Conservation (phyloP, 2,888 invertebrate genomes). For the Reticulitermes lucifugus region DNA sequence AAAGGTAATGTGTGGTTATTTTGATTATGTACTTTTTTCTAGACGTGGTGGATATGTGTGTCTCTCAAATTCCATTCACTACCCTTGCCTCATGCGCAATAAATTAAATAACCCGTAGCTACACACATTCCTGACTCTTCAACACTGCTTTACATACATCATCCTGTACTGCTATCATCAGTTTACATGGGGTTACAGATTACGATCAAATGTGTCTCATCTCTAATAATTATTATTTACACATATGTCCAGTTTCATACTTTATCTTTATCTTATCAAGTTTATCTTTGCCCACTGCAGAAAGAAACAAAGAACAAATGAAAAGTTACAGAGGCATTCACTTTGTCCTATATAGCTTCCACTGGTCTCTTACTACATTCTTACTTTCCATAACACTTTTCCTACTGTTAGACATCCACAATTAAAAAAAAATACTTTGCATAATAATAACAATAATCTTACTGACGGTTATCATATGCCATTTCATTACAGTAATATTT, state of each 20-base stretch:
- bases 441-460: not conserved
- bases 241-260: not conserved
- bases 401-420: not conserved
- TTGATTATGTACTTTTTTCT: not conserved
- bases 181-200: slow-evolving; percentile 15
- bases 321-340: no score
- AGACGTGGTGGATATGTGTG: slow-evolving; percentile 17
- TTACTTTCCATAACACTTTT: not conserved
- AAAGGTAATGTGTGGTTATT: not conserved
- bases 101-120: slow-evolving; percentile 3
- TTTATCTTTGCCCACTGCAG: not conserved
- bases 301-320: no score
- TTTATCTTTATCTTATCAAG: not conserved
- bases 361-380: not conserved
- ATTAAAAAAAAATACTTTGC: not conserved
- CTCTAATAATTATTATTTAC: not conserved
- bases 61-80: not conserved
- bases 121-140: not conserved
- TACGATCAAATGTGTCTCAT: not conserved
- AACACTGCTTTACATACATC: not conserved
- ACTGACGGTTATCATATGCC: no score
- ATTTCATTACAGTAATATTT: not conserved
- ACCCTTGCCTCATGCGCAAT: not conserved
- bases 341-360: not conserved
- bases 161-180: not conserved